Conservation (phyloP, 2,888 invertebrate species). For the Athalia circularis region DNA sequence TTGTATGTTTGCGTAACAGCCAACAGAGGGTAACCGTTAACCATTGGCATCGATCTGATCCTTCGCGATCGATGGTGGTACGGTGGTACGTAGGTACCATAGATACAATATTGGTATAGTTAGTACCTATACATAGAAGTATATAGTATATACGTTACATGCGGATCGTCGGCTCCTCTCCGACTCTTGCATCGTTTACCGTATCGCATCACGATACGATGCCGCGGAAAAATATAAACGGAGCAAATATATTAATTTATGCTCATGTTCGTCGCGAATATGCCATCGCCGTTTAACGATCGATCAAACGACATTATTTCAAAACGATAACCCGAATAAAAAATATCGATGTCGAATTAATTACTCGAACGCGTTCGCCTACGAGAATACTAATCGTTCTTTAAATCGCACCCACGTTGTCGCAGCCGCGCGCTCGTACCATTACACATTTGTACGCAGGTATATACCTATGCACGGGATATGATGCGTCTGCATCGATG, state of each 20-base stretch:
- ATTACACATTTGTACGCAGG: background rate
- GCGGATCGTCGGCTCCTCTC: no score
- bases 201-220: no score
- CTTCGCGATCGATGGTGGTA: background rate
- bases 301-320: background rate
- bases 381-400: background rate
- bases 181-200: no score
- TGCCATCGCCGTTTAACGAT: background rate
- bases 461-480: background rate
- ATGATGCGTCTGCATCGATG: background rate
- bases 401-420: background rate
- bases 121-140: no score
- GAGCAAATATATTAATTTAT: no score
- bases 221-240: no score
- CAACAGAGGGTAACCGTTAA: background rate
- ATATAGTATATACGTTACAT: no score
- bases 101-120: no score
- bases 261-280: no score
- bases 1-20: conserved; percentile 1
- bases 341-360: background rate
- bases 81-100: no score
- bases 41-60: background rate
- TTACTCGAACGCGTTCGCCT: background rate
- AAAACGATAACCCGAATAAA: conserved; percentile 26
- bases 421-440: no score